Conservation (phyloP, 2,888 invertebrate genomes). For the Caenorhabditis becei region DNA sequence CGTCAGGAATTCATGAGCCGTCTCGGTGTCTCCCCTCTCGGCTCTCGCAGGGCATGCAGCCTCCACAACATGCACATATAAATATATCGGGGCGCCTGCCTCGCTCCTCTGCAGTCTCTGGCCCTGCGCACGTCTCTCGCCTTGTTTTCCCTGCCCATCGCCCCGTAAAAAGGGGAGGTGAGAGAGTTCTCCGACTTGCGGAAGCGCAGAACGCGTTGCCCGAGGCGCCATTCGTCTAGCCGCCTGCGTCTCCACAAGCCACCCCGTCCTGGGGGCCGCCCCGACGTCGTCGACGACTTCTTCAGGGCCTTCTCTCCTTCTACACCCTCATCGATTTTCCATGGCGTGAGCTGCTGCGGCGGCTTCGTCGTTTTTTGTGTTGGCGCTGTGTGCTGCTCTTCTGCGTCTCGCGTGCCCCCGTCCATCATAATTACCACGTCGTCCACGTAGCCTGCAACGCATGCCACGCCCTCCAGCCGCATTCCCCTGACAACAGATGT, state of each 20-base stretch:
- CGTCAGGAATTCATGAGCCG: slow-evolving; percentile 61
- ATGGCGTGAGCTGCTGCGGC: slow-evolving; percentile 14
- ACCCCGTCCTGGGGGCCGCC: slow-evolving; percentile 10
- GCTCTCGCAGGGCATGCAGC: slow-evolving; percentile 40
- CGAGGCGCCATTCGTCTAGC: slow-evolving; percentile 55
- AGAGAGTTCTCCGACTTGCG: slow-evolving; percentile 36
- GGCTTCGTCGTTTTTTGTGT: slow-evolving; percentile 38
- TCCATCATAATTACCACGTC: slow-evolving; percentile 56
- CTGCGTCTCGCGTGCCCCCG: slow-evolving; percentile 36
- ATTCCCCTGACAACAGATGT: slow-evolving; percentile 40
- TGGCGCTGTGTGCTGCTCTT: slow-evolving; percentile 17
- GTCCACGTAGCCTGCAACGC: slow-evolving; percentile 44
- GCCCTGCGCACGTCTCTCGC: slow-evolving; percentile 23
- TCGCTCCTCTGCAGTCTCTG: slow-evolving; percentile 23
- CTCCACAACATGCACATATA: slow-evolving; percentile 59
- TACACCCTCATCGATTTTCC: slow-evolving; percentile 54
- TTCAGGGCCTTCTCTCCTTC: slow-evolving; percentile 16
- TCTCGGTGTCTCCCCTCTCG: slow-evolving; percentile 41
- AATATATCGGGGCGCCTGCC: slow-evolving; percentile 46
- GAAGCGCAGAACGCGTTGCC: slow-evolving; percentile 52
- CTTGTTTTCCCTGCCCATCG: slow-evolving; percentile 46
- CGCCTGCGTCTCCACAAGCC: slow-evolving; percentile 26
- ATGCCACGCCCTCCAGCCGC: slow-evolving; percentile 35
- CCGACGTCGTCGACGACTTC: slow-evolving; percentile 41
- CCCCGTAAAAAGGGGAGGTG: slow-evolving; percentile 48